Conservation (phyloP, 2,797 vertebrate genomes). For the Perdix hodgsoniae region DNA sequence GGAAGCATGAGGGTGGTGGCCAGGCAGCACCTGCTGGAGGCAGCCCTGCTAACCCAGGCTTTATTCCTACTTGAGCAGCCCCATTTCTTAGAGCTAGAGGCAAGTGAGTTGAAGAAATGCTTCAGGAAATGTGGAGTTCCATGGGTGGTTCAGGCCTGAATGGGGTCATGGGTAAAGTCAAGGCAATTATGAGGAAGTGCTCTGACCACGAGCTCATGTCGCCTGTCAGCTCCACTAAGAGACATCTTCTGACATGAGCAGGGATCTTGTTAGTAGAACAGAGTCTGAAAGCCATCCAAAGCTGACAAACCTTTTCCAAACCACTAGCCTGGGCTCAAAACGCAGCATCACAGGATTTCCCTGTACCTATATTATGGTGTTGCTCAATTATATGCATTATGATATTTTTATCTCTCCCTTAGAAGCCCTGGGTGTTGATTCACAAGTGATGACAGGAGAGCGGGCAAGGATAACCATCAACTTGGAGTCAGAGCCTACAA, state of each 20-base stretch:
- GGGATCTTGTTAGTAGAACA: conserved; percentile 4
- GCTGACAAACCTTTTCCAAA: conserved; percentile 18
- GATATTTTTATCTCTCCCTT: conserved; percentile 5
- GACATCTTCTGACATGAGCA: conserved; percentile 14
- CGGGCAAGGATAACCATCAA: neutral
- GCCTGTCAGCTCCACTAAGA: conserved; percentile 32
- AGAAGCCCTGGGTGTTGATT: neutral
- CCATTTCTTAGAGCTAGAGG: neutral
- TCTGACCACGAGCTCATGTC: conserved; percentile 29
- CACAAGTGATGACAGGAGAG: neutral
- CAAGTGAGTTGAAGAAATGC: neutral
- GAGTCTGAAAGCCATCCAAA: conserved; percentile 30
- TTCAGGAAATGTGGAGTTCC: neutral
- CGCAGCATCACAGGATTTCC: conserved; percentile 29
- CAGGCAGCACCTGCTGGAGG: neutral
- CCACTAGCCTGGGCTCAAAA: conserved; percentile 16
- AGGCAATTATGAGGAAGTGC: conserved; percentile 13
- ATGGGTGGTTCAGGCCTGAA: neutral
- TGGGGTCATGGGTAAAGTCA: neutral
- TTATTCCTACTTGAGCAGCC: neutral
- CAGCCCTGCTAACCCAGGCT: neutral
- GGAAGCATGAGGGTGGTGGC: neutral
- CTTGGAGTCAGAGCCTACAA: neutral
- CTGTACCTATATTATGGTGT: neutral
- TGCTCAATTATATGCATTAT: conserved; percentile 1